These are phyloP conservation scores for Drosophila lutescens DNA, from an alignment of 2,888 invertebrate species.

Conservation along the genomic window DNA sequence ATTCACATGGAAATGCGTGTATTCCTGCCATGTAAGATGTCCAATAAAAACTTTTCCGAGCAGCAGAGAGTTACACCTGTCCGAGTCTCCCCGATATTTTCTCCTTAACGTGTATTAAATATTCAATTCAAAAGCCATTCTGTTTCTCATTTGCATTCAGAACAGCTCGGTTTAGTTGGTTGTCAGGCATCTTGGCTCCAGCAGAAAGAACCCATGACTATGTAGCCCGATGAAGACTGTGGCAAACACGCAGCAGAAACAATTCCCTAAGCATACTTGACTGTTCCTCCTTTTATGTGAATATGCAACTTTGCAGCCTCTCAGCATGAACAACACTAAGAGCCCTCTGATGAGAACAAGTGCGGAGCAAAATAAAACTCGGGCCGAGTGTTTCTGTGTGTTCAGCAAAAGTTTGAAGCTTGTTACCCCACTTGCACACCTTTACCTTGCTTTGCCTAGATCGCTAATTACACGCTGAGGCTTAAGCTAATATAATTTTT, in stretches of 20 bases:
- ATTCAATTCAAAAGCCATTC: conserved; percentile 1
- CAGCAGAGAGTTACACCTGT: conserved; percentile 10
- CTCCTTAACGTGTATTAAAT: conserved; percentile 5
- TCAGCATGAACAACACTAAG: conserved; percentile 44
- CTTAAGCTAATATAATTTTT: conserved; percentile 30
- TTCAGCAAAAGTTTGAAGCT: conserved; percentile 22
- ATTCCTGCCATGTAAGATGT: conserved; percentile 55
- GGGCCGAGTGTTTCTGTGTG: conserved; percentile 11
- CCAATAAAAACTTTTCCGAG: conserved; percentile 61
- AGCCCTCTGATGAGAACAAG: conserved; percentile 43
- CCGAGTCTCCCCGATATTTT: conserved; percentile 3
- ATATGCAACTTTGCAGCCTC: conserved; percentile 40
- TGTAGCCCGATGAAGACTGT: conserved; percentile 16
- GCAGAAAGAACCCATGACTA: neutral
- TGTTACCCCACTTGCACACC: neutral
- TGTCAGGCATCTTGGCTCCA: neutral
- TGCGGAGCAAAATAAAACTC: conserved; percentile 30
- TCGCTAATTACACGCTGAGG: conserved; percentile 45
- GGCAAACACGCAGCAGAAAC: conserved; percentile 20
- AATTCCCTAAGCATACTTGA: conserved; percentile 21
- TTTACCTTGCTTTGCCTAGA: neutral
- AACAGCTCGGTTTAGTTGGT: neutral
- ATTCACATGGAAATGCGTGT: conserved; percentile 42
- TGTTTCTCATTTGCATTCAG: conserved; percentile 3
- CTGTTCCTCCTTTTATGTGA: conserved; percentile 4